These are phyloP conservation scores for Tetheella fluctuosa DNA, from an alignment of 2,888 invertebrate species.

Conservation along the genomic window DNA sequence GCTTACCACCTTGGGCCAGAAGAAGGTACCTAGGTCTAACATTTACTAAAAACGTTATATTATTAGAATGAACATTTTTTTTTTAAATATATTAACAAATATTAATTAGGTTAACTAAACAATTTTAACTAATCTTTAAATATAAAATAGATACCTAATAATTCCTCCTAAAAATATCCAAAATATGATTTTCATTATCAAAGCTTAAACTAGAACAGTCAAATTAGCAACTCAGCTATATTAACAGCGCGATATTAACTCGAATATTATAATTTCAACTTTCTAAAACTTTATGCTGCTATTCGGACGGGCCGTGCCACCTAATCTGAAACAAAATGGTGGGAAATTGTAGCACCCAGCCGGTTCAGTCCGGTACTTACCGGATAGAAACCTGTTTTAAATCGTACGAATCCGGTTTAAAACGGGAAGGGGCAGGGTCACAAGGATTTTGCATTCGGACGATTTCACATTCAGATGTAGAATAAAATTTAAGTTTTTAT, in stretches of 20 bases:
- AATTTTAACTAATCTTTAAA: no score
- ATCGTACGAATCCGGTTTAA: conserved; percentile 42
- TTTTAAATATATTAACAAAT: no score
- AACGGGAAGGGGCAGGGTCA: conserved; percentile 34
- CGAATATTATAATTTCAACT: conserved; percentile 39
- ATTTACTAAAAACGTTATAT: no score
- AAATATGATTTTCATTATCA: no score
- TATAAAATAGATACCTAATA: no score
- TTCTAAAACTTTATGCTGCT: conserved; percentile 38
- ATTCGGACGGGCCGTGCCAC: conserved; percentile 36
- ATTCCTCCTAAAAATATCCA: no score
- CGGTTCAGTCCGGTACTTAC: conserved; percentile 48
- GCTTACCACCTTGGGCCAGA: no score
- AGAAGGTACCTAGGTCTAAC: no score
- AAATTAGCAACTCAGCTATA: not conserved
- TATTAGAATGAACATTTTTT: no score
- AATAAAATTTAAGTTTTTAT: conserved; percentile 10
- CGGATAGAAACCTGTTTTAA: conserved; percentile 53
- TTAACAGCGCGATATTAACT: conserved; percentile 7
- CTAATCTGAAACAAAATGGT: conserved; percentile 54
- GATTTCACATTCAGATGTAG: conserved; percentile 25
- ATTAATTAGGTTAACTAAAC: no score
- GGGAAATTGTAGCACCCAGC: conserved; percentile 45
- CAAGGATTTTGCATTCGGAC: conserved; percentile 44
- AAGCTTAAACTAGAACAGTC: not conserved